phyloP scores from a whole-genome alignment of 2,113 vertebrate species.

The Corynorhinus townsendii region DNA sequence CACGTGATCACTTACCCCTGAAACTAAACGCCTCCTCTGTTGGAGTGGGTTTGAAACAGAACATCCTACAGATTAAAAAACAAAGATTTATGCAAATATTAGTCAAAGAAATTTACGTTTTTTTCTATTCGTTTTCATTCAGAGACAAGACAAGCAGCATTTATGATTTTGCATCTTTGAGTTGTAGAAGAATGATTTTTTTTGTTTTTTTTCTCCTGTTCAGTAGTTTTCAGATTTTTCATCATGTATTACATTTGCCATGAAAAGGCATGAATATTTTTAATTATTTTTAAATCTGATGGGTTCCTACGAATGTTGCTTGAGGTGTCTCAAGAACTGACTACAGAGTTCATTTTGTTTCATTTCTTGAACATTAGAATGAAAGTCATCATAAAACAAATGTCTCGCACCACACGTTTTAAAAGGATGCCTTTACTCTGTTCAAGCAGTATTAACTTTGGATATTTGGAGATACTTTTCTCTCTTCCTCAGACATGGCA shows the following conservation, averaged over 20 bases:
- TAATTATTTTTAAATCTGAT: not conserved
- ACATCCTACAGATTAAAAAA: not conserved
- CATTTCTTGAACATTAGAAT: conserved; percentile 20
- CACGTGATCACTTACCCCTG: not conserved
- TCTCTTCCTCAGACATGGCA: not conserved
- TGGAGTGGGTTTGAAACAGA: not conserved
- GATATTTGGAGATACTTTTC: not conserved
- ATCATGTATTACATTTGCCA: not conserved
- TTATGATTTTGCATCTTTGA: conserved; percentile 21
- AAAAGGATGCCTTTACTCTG: not conserved
- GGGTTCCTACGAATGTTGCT: not conserved
- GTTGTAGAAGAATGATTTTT: not conserved
- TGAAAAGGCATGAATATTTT: not conserved
- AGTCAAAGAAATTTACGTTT: not conserved
- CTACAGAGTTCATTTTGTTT: not conserved
- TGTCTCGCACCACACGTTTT: not conserved
- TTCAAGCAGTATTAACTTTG: not conserved
- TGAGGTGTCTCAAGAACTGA: not conserved
- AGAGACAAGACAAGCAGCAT: not conserved
- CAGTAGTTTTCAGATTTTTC: not conserved
- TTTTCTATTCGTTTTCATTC: conserved; percentile 7
- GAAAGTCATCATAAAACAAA: not conserved
- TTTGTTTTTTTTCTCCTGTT: not conserved
- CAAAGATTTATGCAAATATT: not conserved
- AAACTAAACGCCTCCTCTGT: not conserved